Base-by-base conservation (phyloP, 2,113 vertebrate genomes). In the Todiramphus saurophagus region DNA sequence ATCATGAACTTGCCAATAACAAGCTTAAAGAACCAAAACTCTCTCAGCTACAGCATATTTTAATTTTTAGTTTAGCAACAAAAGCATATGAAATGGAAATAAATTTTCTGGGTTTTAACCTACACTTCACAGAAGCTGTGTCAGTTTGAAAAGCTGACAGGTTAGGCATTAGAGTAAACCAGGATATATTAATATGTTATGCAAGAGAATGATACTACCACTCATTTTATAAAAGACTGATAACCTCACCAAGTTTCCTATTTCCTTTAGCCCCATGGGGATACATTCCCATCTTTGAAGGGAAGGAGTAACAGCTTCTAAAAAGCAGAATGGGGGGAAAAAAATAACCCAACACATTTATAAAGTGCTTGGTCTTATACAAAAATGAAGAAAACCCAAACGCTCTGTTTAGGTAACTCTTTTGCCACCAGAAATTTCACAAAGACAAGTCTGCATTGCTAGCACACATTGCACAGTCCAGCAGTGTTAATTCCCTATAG, bases 191-290 rank as follows among this genome's bases (percentile, higher is more conserved):
- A 16, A 27, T 13, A 37, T 20, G 16, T 90, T 69, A 74, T 46
- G 81, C 74, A 90, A 79, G 25, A 95, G 69, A 96, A 92, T 79
- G 72, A 85, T 18, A 86, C 48, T 94, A 75, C 60, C 56, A 72
- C 50, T 63, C 46, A 72, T 78, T n/a, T 64, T 77, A 75, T 56
- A 51, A 21, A 93, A 93, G 73, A 72, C 55, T 21, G 62, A 56
- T 5, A 95, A 73, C 80, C 67, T 37, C 41, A 8, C 9, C 20
- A 15, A 55, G 46, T 55, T 51, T 79, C 51, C 56, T 19, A 84
- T 69, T 96, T 80, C 35, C 72, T 83, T n/a, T 55, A 95, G 35
- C 50, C 76, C 44, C 25, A 83, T 2, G 12, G 62, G 15, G 13
- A 75, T 44, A 85, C 20, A 70, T 27, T 58, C n/a, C 28, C 51